A percentile compares a stretch with the other conserved stretches of the same genome.
Evolutionary conservation across 2,113 vertebrate genomes (phyloP).

Genomic region (Chamaea fasciata): DNA sequence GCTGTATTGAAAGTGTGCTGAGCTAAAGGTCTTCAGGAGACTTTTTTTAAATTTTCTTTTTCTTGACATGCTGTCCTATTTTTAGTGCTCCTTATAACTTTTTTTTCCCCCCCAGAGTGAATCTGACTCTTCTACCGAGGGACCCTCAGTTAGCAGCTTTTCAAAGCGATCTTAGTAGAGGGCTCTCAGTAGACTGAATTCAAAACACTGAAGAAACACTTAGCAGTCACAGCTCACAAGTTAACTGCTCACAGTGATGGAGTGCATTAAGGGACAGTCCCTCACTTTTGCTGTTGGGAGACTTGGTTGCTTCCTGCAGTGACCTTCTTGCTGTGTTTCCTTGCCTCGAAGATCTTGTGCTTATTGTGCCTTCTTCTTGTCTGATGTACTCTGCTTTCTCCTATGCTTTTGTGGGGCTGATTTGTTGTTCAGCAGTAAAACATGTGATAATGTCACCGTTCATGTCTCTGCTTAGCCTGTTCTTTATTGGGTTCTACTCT

Average conservation of each 20-base stretch:
- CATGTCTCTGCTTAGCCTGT: rapidly evolving
- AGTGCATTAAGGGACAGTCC: neutral
- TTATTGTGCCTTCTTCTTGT: neutral
- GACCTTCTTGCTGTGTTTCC: neutral
- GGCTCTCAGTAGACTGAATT: neutral
- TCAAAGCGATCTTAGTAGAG: rapidly evolving
- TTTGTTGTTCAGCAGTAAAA: neutral
- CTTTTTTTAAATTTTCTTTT: neutral
- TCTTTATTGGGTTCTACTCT: neutral
- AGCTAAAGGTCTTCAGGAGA: neutral
- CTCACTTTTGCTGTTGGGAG: neutral
- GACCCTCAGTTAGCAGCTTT: neutral
- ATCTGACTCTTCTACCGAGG: neutral
- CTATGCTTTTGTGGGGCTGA: rapidly evolving
- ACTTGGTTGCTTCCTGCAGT: neutral
- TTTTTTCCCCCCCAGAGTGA: neutral
- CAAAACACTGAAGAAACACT: neutral
- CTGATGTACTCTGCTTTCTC: neutral
- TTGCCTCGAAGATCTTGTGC: neutral
- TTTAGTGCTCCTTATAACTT: neutral
- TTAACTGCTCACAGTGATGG: neutral
- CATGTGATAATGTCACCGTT: neutral
- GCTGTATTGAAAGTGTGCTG: neutral
- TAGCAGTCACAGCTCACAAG: neutral
- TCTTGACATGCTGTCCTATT: neutral